Evolutionary conservation across 1,140 invertebrate genomes (phyloP), one percentile per base, ranked within the genome.

Genomic region (Acromyrmex heyeri): DNA sequence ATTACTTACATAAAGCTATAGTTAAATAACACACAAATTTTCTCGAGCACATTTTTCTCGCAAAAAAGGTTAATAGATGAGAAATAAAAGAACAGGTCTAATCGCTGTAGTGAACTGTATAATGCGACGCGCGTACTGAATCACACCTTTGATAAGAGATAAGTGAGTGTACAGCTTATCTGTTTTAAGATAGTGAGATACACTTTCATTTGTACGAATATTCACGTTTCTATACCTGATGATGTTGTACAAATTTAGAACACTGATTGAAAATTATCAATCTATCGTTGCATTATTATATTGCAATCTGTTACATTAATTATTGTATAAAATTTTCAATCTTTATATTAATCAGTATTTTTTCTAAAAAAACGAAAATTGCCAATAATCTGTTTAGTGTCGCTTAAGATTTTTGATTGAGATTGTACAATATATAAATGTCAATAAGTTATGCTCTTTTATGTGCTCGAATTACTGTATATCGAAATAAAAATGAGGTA

Each of bases 1-100:
- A 48, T 70, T 91, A 95, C 95, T 95, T 92, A 95, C 95, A 75
- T 14, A 95, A 89, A 53, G 90, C 92, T 53, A 95, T 78, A n/a
- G 92, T 78, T 16, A 95, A 69, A 70, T 94, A 95, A 70, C 89
- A 92, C n/a, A 94, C 30, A 67, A 92, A 30, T 18, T 69, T 93
- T 91, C 87, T 94, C 4, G 90, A 86, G 61, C 64, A 79, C 93
- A 94, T 94, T 89, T 92, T 93, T 86, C 64, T 34, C 8, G 3
- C 59, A 2, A 55, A 83, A 78, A 61, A 34, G 21, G 48, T 67
- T 30, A 48, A 30, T 38, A 55, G 2, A 3, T 48, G 16, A 34
- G 10, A 62, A 75, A 61, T 8, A 16, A 62, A 59, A 24, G 18
- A 3, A 59, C n/a, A 72, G 30, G 3, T 24, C n/a, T 24, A 24